Evolutionary conservation across 2,888 invertebrate species (phyloP), one percentile per base, ranked within the genome.

Genomic region (Cephonodes hylas): DNA sequence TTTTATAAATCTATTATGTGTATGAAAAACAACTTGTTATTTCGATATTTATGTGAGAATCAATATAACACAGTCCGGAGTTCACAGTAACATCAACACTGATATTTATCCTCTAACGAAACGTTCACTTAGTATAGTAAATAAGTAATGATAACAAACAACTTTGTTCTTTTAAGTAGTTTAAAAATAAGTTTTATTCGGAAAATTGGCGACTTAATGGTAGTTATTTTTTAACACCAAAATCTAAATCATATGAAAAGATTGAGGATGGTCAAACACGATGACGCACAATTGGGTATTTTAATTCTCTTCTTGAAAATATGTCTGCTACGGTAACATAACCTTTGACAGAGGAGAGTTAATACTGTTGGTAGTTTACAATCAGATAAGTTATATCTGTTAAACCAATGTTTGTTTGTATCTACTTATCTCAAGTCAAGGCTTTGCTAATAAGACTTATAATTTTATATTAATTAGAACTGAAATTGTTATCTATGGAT

Each of bases 331-430:
- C 15, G n/a, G 27, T 27, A 25, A 15, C 15, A 6, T 27, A 48
- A 48, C 48, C 48, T 48, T 48, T 48, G 27, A 48, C 48, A 48
- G 48, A 3, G 27, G 53, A 15, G 8, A 18, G 53, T 53, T 18
- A 53, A 53, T 27, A 53, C 31, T 53, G 27, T 31, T 53, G 10
- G 13, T 15, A 31, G 31, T 20, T 44, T 31, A 25, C 53, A 18
- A 53, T 53, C 27, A 53, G 53, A 53, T 48, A 53, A 18, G 31
- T 53, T 31, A 53, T 53, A 18, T 48, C 18, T 53, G 18, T 53
- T 23, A 53, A 48, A 31, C 18, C 18, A 31, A 53, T 27, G 3
- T 53, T 18, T 31, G 5, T 18, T 53, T 53, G 27, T 18, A 25
- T 48, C 15, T 8, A 27, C 18, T 53, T 53, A 27, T 53, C 48